phyloP scores from a whole-genome alignment of 1,140 invertebrate genomes.

The Drosophila punjabiensis region DNA sequence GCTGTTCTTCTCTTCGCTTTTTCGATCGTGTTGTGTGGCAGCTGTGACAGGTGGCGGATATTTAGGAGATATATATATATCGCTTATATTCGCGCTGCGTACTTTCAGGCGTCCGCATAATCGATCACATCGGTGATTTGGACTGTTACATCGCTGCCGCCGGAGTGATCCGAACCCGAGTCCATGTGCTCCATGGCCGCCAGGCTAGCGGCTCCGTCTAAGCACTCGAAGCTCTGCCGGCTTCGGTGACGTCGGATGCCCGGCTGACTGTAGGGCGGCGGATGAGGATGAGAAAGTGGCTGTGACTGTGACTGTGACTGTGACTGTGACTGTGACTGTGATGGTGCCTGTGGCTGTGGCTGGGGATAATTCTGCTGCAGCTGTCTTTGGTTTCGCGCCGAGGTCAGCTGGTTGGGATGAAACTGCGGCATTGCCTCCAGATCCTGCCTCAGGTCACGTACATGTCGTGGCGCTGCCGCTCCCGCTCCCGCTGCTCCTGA shows the following conservation, averaged over 20 bases:
- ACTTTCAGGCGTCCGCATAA: conserved; percentile 78
- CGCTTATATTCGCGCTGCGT: conserved; percentile 25
- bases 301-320: conserved; percentile 2
- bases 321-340: not conserved
- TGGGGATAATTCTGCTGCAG: conserved; percentile 32
- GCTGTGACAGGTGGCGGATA: conserved; percentile 19
- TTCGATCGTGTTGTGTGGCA: conserved; percentile 7
- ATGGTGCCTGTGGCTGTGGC: not conserved
- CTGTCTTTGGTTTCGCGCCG: conserved; percentile 57
- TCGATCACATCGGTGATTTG: conserved; percentile 82
- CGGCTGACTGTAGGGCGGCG: conserved; percentile 19
- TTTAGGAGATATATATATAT: conserved; percentile 9
- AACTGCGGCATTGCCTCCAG: conserved; percentile 66
- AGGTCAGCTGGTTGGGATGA: conserved; percentile 67
- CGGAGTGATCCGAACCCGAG: conserved; percentile 82
- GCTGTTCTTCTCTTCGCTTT: not conserved
- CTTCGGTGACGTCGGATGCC: conserved; percentile 2
- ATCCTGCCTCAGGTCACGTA: conserved; percentile 68
- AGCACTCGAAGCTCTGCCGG: conserved; percentile 53
- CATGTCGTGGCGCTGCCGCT: conserved; percentile 58
- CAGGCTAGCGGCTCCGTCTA: conserved; percentile 65
- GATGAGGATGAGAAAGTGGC: conserved; percentile 8
- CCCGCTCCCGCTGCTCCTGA: not conserved
- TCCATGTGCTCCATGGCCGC: conserved; percentile 78
- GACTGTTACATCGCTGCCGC: conserved; percentile 83